A percentile compares a stretch with the other conserved stretches of the same genome.
These are phyloP conservation scores for Diogma glabrata DNA, from an alignment of 2,888 invertebrate species.

Conservation along the genomic window DNA sequence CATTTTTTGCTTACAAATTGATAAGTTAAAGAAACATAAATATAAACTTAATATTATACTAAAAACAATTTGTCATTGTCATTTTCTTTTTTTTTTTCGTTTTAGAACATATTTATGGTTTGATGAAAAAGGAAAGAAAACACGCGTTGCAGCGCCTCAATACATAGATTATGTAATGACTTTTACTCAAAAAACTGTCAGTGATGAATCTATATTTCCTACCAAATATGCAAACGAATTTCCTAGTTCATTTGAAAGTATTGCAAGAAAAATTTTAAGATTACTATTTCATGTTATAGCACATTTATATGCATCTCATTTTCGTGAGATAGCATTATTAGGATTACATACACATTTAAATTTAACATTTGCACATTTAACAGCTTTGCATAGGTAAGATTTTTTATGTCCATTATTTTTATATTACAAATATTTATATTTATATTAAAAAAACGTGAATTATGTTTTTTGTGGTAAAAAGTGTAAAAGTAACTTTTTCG, in stretches of 20 bases:
- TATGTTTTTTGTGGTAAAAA: no score
- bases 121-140: constrained; percentile 98
- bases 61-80: no score
- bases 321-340: constrained; percentile 86
- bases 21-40: no score
- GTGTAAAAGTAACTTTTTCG: no score
- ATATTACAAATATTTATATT: neutral
- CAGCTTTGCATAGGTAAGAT: constrained; percentile 52
- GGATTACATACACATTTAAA: constrained; percentile 94
- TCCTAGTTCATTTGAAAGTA: constrained; percentile 85
- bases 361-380: constrained; percentile 94
- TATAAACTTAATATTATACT: no score
- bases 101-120: constrained; percentile 92
- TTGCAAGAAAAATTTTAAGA: constrained; percentile 91
- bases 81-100: constrained; percentile 21
- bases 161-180: constrained; percentile 99
- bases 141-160: constrained; percentile 92
- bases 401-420: no score
- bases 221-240: constrained; percentile 96
- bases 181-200: constrained; percentile 92
- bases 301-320: constrained; percentile 96
- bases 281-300: constrained; percentile 96
- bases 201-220: constrained; percentile 94
- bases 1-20: no score
- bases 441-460: neutral